Percentiles rank a stretch among this genome's conserved stretches.
Conservation (phyloP, 2,113 vertebrate species). For the Oplegnathus fasciatus region DNA sequence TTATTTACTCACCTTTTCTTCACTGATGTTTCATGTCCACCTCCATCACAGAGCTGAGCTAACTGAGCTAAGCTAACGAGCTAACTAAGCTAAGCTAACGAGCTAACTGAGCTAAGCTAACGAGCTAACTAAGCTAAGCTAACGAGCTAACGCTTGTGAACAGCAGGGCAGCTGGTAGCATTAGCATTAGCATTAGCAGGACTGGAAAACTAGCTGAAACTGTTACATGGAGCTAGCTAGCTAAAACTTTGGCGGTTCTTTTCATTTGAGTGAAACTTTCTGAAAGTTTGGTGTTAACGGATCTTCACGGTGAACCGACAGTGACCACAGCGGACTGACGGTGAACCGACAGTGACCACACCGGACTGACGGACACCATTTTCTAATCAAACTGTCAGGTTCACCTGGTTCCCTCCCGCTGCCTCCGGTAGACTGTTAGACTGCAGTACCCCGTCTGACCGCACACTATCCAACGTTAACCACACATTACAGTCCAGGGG, state of each 20-base stretch:
- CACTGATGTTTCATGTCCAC: no score
- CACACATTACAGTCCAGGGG: neutral
- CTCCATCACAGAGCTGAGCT: no score
- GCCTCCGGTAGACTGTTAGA: rapidly evolving
- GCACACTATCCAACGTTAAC: neutral
- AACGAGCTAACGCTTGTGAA: no score
- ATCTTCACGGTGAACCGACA: neutral
- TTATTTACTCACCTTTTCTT: no score
- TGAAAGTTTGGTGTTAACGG: neutral
- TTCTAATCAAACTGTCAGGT: neutral
- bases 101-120: no score
- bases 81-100: no score
- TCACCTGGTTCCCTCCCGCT: neutral
- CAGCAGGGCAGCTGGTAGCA: no score
- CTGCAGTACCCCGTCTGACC: neutral
- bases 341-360: neutral
- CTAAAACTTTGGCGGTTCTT: neutral
- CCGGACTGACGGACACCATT: neutral
- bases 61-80: no score
- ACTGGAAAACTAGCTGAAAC: neutral
- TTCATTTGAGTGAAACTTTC: neutral
- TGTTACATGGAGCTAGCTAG: no score
- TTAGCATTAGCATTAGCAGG: neutral
- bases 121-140: no score
- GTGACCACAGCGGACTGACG: no score